Percentiles rank a stretch among this genome's conserved stretches.
phyloP scores from a whole-genome alignment of 2,113 vertebrate species.

The Setophaga kirtlandii region DNA sequence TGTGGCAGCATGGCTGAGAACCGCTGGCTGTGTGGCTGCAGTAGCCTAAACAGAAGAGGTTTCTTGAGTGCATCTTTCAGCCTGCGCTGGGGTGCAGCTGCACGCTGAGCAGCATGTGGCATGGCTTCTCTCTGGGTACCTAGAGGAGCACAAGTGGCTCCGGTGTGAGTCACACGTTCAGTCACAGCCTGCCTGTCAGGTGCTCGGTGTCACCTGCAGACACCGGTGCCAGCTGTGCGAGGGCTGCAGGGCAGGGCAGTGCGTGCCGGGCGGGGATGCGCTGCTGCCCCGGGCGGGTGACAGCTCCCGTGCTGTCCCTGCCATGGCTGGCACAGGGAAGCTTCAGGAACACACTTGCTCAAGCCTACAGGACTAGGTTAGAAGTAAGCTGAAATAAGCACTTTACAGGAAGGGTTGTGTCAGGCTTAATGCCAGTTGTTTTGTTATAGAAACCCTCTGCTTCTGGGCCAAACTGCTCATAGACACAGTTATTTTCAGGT shows the following conservation, averaged over 20 bases:
- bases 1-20: not conserved
- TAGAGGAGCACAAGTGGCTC: not conserved
- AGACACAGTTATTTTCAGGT: not conserved
- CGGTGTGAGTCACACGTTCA: accelerated
- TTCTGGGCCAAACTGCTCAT: not conserved
- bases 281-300: not conserved
- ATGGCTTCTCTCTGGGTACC: not conserved
- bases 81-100: not conserved
- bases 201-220: not conserved
- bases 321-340: accelerated
- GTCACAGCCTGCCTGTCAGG: not conserved
- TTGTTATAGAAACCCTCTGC: not conserved
- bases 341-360: not conserved
- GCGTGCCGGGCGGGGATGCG: accelerated
- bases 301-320: accelerated
- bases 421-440: not conserved
- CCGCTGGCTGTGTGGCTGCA: not conserved
- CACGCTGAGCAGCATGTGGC: not conserved
- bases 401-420: not conserved
- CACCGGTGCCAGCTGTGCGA: not conserved
- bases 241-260: not conserved
- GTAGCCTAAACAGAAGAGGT: not conserved
- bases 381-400: not conserved
- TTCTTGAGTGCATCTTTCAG: not conserved
- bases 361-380: not conserved